Percentiles rank a stretch among this genome's conserved stretches.
Conservation (phyloP, 2,888 invertebrate genomes). For the Mactromeris polynyma region DNA sequence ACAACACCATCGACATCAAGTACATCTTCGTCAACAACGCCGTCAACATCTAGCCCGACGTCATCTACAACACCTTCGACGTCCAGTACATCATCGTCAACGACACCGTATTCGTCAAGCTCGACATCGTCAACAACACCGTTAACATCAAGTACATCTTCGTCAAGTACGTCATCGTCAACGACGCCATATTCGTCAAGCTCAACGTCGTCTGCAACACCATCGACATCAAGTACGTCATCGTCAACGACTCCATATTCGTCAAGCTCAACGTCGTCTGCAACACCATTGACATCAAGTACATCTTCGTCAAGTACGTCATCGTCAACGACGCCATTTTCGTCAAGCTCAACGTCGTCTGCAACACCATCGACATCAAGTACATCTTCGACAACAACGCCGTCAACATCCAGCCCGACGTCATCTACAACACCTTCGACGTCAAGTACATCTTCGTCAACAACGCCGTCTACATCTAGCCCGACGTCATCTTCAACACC, state of each 20-base stretch:
- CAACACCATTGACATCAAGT: background rate
- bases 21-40: background rate
- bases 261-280: background rate
- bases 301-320: background rate
- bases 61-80: background rate
- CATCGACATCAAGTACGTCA: background rate
- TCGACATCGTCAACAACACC: background rate
- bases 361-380: background rate
- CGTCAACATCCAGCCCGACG: background rate
- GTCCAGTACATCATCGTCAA: background rate
- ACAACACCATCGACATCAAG: background rate
- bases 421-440: background rate
- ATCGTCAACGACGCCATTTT: background rate
- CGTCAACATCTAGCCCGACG: background rate
- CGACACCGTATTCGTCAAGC: background rate
- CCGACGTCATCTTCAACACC: background rate
- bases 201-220: background rate
- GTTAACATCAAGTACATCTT: too few relatives aligned
- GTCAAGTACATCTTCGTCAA: background rate
- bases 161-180: background rate
- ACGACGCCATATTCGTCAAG: too few relatives aligned
- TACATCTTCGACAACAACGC: background rate
- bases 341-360: background rate
- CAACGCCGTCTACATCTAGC: background rate
- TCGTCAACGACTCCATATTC: too few relatives aligned